Percentiles rank a stretch among this genome's conserved stretches.
Evolutionary conservation across 2,797 vertebrate species (phyloP).

Genomic region (Calcarius lapponicus): DNA sequence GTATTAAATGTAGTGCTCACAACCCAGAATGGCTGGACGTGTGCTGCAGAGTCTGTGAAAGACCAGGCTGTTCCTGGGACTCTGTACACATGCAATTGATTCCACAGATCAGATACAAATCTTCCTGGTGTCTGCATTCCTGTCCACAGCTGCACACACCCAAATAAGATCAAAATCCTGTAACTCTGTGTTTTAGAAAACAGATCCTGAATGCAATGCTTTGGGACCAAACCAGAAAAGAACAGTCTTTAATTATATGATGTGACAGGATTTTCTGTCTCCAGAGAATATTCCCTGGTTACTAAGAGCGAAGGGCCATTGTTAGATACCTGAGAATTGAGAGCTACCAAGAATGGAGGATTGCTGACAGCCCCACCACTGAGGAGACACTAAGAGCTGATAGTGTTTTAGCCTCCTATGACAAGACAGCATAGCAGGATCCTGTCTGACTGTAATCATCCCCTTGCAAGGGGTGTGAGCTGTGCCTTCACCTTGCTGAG

Average conservation of each 20-base stretch:
- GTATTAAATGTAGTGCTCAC: not conserved
- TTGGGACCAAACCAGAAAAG: not conserved
- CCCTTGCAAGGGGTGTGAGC: not conserved
- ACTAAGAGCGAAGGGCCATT: not conserved
- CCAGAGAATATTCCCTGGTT: not conserved
- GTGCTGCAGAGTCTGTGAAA: not conserved
- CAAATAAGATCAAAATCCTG: not conserved
- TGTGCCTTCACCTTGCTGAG: not conserved
- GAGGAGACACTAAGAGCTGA: not conserved
- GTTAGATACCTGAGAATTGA: not conserved
- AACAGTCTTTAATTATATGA: not conserved
- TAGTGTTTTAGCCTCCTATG: not conserved
- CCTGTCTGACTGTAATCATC: not conserved
- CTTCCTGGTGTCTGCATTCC: not conserved
- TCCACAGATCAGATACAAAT: not conserved
- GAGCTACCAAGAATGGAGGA: not conserved
- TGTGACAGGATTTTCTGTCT: not conserved
- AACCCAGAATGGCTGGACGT: rapidly evolving
- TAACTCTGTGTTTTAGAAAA: not conserved
- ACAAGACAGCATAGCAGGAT: not conserved
- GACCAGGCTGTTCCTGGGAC: not conserved
- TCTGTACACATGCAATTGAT: not conserved
- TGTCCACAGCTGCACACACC: not conserved
- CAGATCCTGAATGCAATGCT: not conserved
- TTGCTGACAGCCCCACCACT: not conserved